Evolutionary conservation across 2,888 invertebrate species (phyloP).

Genomic region (Labia minor): DNA sequence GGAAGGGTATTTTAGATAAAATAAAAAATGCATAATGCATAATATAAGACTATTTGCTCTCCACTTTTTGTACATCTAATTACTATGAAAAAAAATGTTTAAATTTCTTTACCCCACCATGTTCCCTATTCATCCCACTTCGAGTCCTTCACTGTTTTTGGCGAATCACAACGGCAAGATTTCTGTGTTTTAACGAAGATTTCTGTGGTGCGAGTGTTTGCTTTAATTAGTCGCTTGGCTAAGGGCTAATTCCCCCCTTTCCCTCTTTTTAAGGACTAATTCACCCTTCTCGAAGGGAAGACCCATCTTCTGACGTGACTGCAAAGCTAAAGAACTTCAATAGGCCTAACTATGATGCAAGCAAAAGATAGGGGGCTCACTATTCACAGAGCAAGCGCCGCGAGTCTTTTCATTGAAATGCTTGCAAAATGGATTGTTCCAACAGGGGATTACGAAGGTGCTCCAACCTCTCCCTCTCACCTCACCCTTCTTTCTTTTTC

Average conservation of each 20-base stretch:
- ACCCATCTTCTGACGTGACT: neutral
- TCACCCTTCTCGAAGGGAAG: neutral
- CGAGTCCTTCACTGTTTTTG: neutral
- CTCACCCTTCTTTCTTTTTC: too few relatives aligned
- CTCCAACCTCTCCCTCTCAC: neutral
- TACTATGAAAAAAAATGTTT: neutral
- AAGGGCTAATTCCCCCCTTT: neutral
- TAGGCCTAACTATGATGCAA: conserved; percentile 7
- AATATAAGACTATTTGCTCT: too few relatives aligned
- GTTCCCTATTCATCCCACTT: neutral
- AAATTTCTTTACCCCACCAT: too few relatives aligned
- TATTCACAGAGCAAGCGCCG: neutral
- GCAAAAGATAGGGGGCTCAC: conserved; percentile 1
- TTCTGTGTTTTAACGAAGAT: conserved; percentile 5
- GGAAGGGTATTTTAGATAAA: too few relatives aligned
- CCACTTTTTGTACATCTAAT: neutral
- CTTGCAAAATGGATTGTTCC: conserved; percentile 1
- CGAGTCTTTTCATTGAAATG: neutral
- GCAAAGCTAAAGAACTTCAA: neutral
- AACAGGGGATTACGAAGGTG: neutral
- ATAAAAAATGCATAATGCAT: too few relatives aligned
- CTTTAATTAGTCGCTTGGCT: conserved; percentile 7
- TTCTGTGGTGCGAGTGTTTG: conserved; percentile 7
- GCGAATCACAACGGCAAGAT: neutral
- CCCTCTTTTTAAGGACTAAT: neutral